phyloP scores from a whole-genome alignment of 2,797 vertebrate species.

The Podargus strigoides region DNA sequence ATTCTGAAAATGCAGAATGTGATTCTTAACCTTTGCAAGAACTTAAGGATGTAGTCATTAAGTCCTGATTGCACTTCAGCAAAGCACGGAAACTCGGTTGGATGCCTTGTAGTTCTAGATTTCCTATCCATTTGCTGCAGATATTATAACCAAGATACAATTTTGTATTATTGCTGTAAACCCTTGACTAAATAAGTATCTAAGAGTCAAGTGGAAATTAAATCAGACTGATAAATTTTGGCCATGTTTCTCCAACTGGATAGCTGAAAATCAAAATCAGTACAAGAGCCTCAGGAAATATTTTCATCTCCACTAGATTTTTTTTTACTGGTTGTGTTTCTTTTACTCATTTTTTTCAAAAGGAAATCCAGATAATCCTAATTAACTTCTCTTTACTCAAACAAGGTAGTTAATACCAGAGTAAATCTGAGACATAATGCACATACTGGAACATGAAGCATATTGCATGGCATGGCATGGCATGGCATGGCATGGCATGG shows the following conservation, averaged over 20 bases:
- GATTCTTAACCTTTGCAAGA: neutral
- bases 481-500: too few species aligned
- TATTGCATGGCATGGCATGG: too few species aligned
- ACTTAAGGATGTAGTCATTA: fast-evolving
- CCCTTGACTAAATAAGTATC: neutral
- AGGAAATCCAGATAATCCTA: neutral
- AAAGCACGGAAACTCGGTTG: neutral
- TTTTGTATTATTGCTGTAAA: neutral
- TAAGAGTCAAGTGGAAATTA: neutral
- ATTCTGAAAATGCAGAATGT: neutral
- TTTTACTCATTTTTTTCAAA: neutral
- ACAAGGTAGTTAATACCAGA: neutral
- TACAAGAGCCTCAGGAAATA: neutral
- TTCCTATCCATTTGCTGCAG: neutral
- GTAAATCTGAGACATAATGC: neutral
- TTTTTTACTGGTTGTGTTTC: neutral
- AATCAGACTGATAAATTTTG: neutral
- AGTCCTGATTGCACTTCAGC: neutral
- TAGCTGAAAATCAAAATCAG: neutral
- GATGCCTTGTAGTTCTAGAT: neutral
- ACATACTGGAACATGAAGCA: fast-evolving
- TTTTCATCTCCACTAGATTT: neutral
- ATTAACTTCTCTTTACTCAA: neutral
- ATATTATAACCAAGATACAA: neutral
- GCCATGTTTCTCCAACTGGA: neutral